phyloP scores from a whole-genome alignment of 1,140 invertebrate species.

The Scaptomyza pallida region DNA sequence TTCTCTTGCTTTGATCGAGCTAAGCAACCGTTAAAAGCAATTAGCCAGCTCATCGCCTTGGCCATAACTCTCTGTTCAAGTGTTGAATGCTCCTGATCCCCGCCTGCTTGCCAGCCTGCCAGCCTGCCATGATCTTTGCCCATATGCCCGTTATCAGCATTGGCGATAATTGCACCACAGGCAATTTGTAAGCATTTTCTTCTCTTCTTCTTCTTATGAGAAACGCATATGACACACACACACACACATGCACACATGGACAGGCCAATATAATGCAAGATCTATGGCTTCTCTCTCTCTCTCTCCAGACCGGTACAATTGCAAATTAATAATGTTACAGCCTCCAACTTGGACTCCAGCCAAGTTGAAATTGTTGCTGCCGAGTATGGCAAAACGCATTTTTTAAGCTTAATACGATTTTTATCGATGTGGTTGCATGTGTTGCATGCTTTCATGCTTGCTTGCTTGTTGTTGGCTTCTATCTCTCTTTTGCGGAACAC shows the following conservation, averaged over 20 bases:
- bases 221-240: conserved; percentile 47
- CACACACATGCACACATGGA: conserved; percentile 28
- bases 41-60: conserved; percentile 59
- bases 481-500: conserved; percentile 29
- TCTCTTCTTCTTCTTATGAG: conserved; percentile 32
- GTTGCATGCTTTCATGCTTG: no score
- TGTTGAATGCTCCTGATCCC: conserved; percentile 10
- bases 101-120: not conserved
- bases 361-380: conserved; percentile 4
- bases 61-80: conserved; percentile 23
- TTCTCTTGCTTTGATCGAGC: conserved; percentile 29
- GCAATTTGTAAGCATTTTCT: conserved; percentile 74
- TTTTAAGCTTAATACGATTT: conserved; percentile 68
- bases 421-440: conserved; percentile 36
- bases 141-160: conserved; percentile 56
- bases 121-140: not conserved
- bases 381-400: conserved; percentile 51
- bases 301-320: conserved; percentile 18
- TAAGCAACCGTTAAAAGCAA: conserved; percentile 58
- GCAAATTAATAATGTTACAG: conserved; percentile 61
- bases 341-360: not conserved
- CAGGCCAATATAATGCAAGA: conserved; percentile 64
- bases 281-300: conserved; percentile 52
- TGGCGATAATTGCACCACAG: conserved; percentile 65
- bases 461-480: not conserved